Conservation (phyloP, 2,797 vertebrate genomes). For the Esox masquinongy region DNA sequence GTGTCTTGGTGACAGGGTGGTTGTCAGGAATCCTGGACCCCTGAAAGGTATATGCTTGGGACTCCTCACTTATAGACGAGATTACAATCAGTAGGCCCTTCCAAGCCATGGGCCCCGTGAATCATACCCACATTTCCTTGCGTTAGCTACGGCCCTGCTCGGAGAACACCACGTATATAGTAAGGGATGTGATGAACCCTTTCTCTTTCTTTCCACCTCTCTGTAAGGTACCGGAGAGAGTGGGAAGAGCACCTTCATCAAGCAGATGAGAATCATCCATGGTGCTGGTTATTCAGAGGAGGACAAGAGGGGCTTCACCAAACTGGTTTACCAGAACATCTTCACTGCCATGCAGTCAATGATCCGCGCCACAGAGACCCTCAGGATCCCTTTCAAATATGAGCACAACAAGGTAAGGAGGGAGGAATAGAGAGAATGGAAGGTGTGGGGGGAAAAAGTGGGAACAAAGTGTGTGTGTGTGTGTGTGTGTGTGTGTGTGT, state of each 20-base stretch:
- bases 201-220: neutral
- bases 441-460: neutral
- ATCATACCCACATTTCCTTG: too few species aligned
- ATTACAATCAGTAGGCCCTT: too few species aligned
- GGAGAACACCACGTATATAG: neutral
- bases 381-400: slow-evolving; percentile 93
- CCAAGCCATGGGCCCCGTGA: too few species aligned
- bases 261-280: slow-evolving; percentile 96
- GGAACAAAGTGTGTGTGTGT: neutral
- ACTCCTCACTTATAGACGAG: too few species aligned
- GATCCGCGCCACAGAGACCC: slow-evolving; percentile 90
- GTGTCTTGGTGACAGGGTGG: neutral
- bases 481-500: slow-evolving; percentile 9
- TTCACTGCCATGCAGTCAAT: slow-evolving; percentile 95
- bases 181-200: neutral
- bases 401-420: slow-evolving; percentile 88
- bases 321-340: slow-evolving; percentile 96
- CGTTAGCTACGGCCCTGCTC: too few species aligned
- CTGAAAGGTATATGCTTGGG: too few species aligned
- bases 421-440: neutral
- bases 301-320: slow-evolving; percentile 92
- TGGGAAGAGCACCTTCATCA: slow-evolving; percentile 95
- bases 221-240: slow-evolving; percentile 92
- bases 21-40: too few species aligned
- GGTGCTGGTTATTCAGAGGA: slow-evolving; percentile 92